phyloP scores from a whole-genome alignment of 2,113 vertebrate species.

The Phocoena sinus region DNA sequence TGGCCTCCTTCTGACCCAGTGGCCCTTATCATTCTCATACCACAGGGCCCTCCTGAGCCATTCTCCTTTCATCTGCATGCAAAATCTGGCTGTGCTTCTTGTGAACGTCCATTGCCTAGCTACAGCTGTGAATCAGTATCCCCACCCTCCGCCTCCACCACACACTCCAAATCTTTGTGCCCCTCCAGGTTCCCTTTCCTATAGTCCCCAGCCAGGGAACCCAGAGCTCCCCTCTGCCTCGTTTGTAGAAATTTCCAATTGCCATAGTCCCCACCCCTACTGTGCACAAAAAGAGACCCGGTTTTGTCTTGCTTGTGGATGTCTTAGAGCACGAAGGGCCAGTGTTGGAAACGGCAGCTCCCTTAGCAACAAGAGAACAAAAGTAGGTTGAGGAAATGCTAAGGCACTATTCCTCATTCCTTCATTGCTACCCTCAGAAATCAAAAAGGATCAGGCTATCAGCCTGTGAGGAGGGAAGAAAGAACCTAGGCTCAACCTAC shows the following conservation, averaged over 20 bases:
- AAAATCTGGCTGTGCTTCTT: not conserved
- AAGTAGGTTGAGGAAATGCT: too few relatives aligned
- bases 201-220: not conserved
- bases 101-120: not conserved
- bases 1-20: not conserved
- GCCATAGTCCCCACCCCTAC: too few relatives aligned
- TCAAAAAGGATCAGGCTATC: not conserved
- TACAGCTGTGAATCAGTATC: fast-evolving
- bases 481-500: not conserved
- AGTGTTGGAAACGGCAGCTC: not conserved
- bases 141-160: not conserved
- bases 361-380: not conserved
- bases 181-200: not conserved
- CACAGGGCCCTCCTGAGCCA: not conserved
- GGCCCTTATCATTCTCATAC: not conserved
- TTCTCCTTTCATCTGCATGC: not conserved
- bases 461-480: not conserved
- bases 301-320: not conserved
- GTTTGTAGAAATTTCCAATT: not conserved
- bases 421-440: not conserved
- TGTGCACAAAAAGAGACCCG: not conserved
- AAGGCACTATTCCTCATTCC: not conserved
- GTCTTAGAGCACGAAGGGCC: not conserved
- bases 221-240: not conserved
- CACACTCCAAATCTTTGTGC: not conserved